Evolutionary conservation across 2,113 vertebrate species (phyloP), one percentile per base, ranked within the genome.

Genomic region (Boleophthalmus pectinirostris): DNA sequence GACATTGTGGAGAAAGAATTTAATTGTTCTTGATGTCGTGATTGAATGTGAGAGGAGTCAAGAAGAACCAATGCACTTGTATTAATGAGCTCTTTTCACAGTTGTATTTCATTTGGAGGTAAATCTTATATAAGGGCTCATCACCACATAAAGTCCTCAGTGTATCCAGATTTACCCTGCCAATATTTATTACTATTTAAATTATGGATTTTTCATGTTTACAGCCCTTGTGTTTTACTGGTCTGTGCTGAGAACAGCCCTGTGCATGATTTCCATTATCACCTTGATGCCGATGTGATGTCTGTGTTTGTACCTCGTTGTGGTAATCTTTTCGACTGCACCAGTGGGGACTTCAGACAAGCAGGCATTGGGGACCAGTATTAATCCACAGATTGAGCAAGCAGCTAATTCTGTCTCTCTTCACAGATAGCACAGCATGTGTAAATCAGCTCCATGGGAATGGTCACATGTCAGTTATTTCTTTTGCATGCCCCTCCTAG

Each of bases 381-480:
- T 68, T 81, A 74, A 81, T 82, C 15, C 53, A 72, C 16, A 43
- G 66, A 21, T 14, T 29, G 66, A 71, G 72, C n/a, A 23, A 13
- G 25, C 53, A 13, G 63, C 60, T 33, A 56, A 71, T 47, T 43
- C 65, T 54, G 56, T 38, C 29, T 25, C 49, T 51, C 24, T 67
- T 67, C 18, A 49, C 66, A 69, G 51, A 35, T 68, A 45, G 61
- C 51, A 25, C 20, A 35, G 9, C 49, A 1, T 65, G 45, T 69
- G 43, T 47, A 69, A 79, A 70, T 33, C 69, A 58, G 61, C 24
- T 60, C 57, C 57, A 33, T 33, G 57, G 57, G 57, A 64, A 63
- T 38, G 61, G 20, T n/a, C 61, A 64, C 29, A 7, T 60, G 23
- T 58, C 56, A 58, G 56, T 38, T 38, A 38, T 64, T 18, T 35